Percentiles rank a stretch among this genome's conserved stretches.
phyloP scores from a whole-genome alignment of 2,113 vertebrate species.

The Alethe diademata region DNA sequence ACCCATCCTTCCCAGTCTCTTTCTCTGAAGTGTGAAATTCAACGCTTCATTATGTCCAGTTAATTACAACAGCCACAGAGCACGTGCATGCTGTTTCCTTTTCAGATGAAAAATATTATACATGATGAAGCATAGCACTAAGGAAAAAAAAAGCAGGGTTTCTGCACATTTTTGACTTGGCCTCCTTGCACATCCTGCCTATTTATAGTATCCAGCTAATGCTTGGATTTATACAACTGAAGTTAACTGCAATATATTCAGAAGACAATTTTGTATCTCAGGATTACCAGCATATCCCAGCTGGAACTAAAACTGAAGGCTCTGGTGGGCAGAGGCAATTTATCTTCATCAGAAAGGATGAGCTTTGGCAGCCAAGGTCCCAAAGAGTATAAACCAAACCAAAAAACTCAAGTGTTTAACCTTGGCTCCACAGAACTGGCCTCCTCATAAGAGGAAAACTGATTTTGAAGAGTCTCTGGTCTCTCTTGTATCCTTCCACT shows the following conservation, averaged over 20 bases:
- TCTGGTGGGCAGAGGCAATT: background rate
- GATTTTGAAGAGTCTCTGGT: background rate
- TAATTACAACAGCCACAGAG: slow-evolving; percentile 5
- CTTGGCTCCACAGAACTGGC: background rate
- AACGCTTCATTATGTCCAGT: background rate
- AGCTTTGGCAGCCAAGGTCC: background rate
- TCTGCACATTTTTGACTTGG: slow-evolving; percentile 49
- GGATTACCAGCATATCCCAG: background rate
- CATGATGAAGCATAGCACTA: background rate
- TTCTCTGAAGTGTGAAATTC: background rate
- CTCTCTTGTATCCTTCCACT: background rate
- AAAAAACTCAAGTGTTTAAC: background rate
- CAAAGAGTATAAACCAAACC: background rate
- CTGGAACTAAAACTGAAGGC: background rate
- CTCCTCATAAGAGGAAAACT: background rate
- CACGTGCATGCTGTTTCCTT: background rate
- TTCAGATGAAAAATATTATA: slow-evolving; percentile 12
- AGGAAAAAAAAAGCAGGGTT: slow-evolving; percentile 26
- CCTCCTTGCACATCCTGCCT: slow-evolving; percentile 45
- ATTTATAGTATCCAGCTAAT: slow-evolving; percentile 53
- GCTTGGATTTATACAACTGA: slow-evolving; percentile 21
- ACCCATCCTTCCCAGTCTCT: background rate
- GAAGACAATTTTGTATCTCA: background rate
- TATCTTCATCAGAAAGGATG: background rate
- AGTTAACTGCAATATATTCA: slow-evolving; percentile 17